Conservation (phyloP, 2,888 invertebrate genomes). For the Gasteruption jaculator region DNA sequence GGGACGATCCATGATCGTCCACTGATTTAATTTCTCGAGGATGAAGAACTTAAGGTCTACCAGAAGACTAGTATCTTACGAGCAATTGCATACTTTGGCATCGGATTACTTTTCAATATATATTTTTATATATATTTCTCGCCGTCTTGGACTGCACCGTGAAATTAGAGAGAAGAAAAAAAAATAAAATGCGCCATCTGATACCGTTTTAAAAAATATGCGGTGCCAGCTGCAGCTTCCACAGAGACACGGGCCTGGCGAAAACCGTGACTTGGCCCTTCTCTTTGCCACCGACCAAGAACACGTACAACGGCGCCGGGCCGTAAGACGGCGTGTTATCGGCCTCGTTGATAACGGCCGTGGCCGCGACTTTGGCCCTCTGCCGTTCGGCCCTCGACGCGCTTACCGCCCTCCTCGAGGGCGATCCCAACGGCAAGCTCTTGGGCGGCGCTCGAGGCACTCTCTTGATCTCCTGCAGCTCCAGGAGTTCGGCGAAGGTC, state of each 20-base stretch:
- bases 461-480: constrained; percentile 45
- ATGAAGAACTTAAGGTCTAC: too few species aligned
- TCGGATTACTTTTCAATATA: too few species aligned
- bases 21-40: too few species aligned
- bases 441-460: constrained; percentile 51
- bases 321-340: constrained; percentile 47
- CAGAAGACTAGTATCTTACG: too few species aligned
- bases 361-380: constrained; percentile 43
- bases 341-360: constrained; percentile 35
- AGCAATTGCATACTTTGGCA: too few species aligned
- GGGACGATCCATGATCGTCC: too few species aligned
- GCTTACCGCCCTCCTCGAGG: constrained; percentile 56
- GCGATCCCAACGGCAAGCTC: constrained; percentile 52
- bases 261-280: constrained; percentile 73
- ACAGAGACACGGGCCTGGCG: constrained; percentile 72
- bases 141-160: too few species aligned
- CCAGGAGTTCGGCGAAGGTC: constrained; percentile 45
- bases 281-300: constrained; percentile 75
- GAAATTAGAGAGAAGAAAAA: not conserved
- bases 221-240: constrained; percentile 65
- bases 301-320: constrained; percentile 60
- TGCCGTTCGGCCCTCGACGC: constrained; percentile 57
- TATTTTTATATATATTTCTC: too few species aligned
- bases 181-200: not conserved
- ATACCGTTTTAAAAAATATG: constrained; percentile 41